Percentiles rank a stretch among this genome's conserved stretches.
Conservation (phyloP, 2,888 invertebrate species). For the Acleris emargana region DNA sequence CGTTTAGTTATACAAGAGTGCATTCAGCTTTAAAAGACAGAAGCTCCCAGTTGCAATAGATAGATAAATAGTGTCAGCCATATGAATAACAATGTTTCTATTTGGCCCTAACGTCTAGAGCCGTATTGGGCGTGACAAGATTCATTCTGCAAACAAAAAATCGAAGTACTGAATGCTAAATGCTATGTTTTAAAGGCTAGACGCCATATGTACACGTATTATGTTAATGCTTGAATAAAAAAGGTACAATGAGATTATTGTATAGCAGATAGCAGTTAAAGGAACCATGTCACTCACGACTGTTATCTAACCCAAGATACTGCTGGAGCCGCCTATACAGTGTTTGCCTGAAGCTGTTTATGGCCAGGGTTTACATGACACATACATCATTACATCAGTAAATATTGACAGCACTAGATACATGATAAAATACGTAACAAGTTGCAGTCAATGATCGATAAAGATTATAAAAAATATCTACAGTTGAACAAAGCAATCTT, state of each 20-base stretch:
- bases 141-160: too few relatives aligned
- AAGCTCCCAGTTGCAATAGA: neutral
- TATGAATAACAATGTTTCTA: too few relatives aligned
- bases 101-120: too few relatives aligned
- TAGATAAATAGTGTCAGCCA: too few relatives aligned
- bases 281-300: neutral
- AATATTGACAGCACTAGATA: neutral
- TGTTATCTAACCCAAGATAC: neutral
- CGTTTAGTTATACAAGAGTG: constrained; percentile 11
- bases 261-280: neutral
- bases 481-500: too few relatives aligned
- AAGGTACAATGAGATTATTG: neutral
- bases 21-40: neutral
- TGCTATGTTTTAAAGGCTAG: too few relatives aligned
- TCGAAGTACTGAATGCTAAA: too few relatives aligned
- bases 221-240: neutral
- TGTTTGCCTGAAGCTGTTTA: neutral
- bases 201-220: neutral
- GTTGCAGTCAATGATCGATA: neutral
- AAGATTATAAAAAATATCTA: too few relatives aligned
- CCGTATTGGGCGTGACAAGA: too few relatives aligned
- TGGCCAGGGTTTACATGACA: neutral
- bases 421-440: neutral
- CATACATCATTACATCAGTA: neutral
- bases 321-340: neutral